Conservation (phyloP, 2,888 invertebrate genomes). For the Caenorhabditis sp. region DNA sequence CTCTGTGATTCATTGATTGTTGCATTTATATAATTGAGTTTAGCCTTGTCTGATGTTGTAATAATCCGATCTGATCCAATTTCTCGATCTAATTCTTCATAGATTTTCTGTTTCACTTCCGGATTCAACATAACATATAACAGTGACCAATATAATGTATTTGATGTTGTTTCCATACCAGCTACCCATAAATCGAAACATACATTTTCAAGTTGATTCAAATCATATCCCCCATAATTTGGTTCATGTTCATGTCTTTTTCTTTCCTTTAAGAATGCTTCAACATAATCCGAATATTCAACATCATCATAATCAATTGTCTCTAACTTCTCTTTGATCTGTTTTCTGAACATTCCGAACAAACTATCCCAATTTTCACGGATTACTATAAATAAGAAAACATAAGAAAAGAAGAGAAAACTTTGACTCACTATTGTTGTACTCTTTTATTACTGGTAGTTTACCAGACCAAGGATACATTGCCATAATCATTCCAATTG, state of each 20-base stretch:
- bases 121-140: slow-evolving; percentile 34
- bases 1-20: slow-evolving; percentile 47
- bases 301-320: slow-evolving; percentile 41
- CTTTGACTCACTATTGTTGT: slow-evolving; percentile 3
- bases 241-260: slow-evolving; percentile 39
- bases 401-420: too few species aligned
- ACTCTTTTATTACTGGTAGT: slow-evolving; percentile 19
- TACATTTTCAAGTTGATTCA: slow-evolving; percentile 34
- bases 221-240: slow-evolving; percentile 37
- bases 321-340: slow-evolving; percentile 28
- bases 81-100: slow-evolving; percentile 40
- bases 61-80: slow-evolving; percentile 41
- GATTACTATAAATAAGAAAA: slow-evolving; percentile 21
- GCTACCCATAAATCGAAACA: slow-evolving; percentile 55
- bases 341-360: slow-evolving; percentile 31
- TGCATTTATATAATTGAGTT: slow-evolving; percentile 40
- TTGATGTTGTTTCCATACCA: slow-evolving; percentile 55
- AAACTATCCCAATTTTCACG: slow-evolving; percentile 25
- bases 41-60: slow-evolving; percentile 23
- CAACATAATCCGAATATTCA: slow-evolving; percentile 45
- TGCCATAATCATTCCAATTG: slow-evolving; percentile 26
- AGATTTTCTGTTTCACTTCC: slow-evolving; percentile 32
- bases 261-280: slow-evolving; percentile 46
- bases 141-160: slow-evolving; percentile 49
- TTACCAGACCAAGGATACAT: slow-evolving; percentile 35